phyloP scores from a whole-genome alignment of 1,140 invertebrate species.

The Lasioglossum albipes region DNA sequence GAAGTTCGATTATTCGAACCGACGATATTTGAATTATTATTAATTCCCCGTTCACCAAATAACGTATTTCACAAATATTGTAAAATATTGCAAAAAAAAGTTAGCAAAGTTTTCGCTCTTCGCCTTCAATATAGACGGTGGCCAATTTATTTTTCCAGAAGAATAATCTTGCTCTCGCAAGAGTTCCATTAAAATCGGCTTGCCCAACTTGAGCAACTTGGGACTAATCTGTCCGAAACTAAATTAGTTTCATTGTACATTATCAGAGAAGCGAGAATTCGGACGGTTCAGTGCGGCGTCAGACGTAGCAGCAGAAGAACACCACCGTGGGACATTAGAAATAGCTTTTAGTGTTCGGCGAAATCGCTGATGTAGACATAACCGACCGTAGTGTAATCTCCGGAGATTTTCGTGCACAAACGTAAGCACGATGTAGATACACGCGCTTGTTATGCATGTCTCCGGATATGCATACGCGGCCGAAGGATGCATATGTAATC shows the following conservation, averaged over 20 bases:
- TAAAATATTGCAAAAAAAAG: too few relatives aligned
- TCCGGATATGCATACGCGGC: constrained; percentile 19
- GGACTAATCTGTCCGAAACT: neutral
- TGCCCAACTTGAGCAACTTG: too few relatives aligned
- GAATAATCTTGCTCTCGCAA: too few relatives aligned
- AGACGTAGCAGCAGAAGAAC: neutral
- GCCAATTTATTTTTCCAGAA: too few relatives aligned
- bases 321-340: neutral
- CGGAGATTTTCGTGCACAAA: constrained; percentile 13
- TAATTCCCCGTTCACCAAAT: too few relatives aligned
- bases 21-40: too few relatives aligned
- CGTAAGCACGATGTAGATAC: constrained; percentile 32
- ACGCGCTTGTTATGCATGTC: constrained; percentile 35
- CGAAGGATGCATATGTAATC: constrained; percentile 47
- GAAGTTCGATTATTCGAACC: too few relatives aligned
- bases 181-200: too few relatives aligned
- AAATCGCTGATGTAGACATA: constrained; percentile 16
- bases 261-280: neutral
- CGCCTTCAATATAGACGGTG: too few relatives aligned
- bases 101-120: too few relatives aligned
- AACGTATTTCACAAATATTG: too few relatives aligned
- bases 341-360: neutral
- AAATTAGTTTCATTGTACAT: neutral
- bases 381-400: constrained; percentile 14
- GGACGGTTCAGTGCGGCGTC: neutral